Conservation (phyloP, 2,797 vertebrate species). For the Rhinoraja longicauda region DNA sequence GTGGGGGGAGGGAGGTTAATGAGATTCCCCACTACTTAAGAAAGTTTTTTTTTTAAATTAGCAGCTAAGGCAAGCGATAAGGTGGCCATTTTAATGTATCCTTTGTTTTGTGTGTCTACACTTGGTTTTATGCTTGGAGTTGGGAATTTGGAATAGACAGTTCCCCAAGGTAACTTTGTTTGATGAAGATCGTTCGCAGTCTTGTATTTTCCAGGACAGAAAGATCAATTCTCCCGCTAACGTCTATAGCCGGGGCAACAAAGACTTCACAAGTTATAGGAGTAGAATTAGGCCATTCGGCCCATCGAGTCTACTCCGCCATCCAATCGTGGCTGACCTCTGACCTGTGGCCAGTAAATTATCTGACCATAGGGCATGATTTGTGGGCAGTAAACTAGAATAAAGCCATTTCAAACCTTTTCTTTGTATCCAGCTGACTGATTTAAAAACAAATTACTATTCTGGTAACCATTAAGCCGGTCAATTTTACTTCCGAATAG, state of each 20-base stretch:
- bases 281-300: too few species aligned
- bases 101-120: not conserved
- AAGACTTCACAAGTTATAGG: too few species aligned
- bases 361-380: too few species aligned
- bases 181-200: not conserved
- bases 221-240: not conserved
- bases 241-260: not conserved
- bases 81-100: not conserved
- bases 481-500: not conserved
- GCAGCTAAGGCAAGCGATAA: not conserved
- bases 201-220: not conserved
- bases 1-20: too few species aligned
- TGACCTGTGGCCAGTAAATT: too few species aligned
- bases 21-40: not conserved
- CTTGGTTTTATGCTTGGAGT: too few species aligned
- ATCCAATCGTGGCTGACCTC: too few species aligned
- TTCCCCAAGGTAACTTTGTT: not conserved
- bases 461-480: constrained; percentile 6
- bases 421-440: not conserved
- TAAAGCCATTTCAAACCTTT: not conserved
- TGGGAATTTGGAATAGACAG: not conserved
- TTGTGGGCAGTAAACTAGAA: too few species aligned
- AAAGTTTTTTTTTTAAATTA: not conserved
- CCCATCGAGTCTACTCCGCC: too few species aligned
- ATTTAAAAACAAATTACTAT: not conserved